Conservation (phyloP, 1,140 invertebrate species). For the Heliconius melpomene region DNA sequence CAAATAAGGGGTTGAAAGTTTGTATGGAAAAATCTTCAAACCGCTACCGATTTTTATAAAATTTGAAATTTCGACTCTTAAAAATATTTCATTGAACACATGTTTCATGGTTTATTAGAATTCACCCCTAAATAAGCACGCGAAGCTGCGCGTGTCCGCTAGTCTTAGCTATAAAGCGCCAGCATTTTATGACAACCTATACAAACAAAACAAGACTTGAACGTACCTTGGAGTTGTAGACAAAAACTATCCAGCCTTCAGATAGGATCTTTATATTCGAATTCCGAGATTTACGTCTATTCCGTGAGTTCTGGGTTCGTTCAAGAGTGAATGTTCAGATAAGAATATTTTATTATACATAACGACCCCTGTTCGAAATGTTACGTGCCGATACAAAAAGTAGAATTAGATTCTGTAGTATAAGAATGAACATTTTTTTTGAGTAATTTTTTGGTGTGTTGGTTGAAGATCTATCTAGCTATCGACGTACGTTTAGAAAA, state of each 20-base stretch:
- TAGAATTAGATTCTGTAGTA: background rate
- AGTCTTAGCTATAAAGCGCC: background rate
- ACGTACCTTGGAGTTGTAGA: background rate
- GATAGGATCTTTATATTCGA: constrained; percentile 3
- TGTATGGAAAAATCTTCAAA: no score
- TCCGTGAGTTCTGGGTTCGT: constrained; percentile 11
- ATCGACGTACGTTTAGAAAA: background rate
- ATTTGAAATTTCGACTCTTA: no score
- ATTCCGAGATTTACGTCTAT: constrained; percentile 10
- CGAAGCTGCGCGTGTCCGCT: no score
- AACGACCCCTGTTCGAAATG: background rate
- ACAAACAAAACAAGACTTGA: background rate
- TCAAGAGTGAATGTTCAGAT: constrained; percentile 16
- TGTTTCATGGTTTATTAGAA: no score
- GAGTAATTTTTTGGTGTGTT: background rate
- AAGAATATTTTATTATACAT: constrained; percentile 23
- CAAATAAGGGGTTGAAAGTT: no score
- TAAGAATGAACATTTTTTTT: background rate
- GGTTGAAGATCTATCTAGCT: background rate
- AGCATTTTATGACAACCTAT: background rate
- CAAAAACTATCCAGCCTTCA: background rate
- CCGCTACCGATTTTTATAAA: no score
- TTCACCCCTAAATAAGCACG: no score
- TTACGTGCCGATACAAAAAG: constrained; percentile 6
- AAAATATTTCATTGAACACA: no score